phyloP scores from a whole-genome alignment of 2,888 invertebrate genomes.

The Orchestes rusci region DNA sequence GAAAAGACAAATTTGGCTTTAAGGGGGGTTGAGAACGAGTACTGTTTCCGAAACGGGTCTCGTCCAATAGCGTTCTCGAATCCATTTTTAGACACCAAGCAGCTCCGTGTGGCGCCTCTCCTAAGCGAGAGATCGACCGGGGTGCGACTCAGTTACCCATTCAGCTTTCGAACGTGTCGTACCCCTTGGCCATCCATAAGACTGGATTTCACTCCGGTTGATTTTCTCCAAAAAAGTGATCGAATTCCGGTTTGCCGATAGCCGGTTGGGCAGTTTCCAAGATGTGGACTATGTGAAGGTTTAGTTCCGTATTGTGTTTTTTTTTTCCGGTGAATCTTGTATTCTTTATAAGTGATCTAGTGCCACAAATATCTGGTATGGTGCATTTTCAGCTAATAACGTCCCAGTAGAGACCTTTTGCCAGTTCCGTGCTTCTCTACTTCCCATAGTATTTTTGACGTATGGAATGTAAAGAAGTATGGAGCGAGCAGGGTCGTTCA shows the following conservation, averaged over 20 bases:
- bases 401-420: slow-evolving; percentile 16
- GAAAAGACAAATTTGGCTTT: slow-evolving; percentile 76
- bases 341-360: too few species aligned
- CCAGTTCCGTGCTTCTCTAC: slow-evolving; percentile 92
- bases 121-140: slow-evolving; percentile 12
- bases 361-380: too few species aligned
- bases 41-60: slow-evolving; percentile 25
- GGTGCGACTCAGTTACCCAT: slow-evolving; percentile 23
- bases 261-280: too few species aligned
- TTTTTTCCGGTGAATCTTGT: too few species aligned
- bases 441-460: slow-evolving; percentile 79
- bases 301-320: too few species aligned
- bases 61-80: slow-evolving; percentile 43
- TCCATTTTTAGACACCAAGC: slow-evolving; percentile 44
- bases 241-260: too few species aligned
- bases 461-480: slow-evolving; percentile 99
- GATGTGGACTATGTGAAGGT: too few species aligned
- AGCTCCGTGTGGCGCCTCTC: slow-evolving; percentile 23
- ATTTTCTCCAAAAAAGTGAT: too few species aligned
- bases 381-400: too few species aligned
- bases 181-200: slow-evolving; percentile 9
- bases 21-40: slow-evolving; percentile 43
- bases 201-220: slow-evolving; percentile 6
- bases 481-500: slow-evolving; percentile 59
- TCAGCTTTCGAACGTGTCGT: slow-evolving; percentile 13